These are phyloP conservation scores for Fukomys damarensis DNA, from an alignment of 2,113 vertebrate species.

Conservation along the genomic window DNA sequence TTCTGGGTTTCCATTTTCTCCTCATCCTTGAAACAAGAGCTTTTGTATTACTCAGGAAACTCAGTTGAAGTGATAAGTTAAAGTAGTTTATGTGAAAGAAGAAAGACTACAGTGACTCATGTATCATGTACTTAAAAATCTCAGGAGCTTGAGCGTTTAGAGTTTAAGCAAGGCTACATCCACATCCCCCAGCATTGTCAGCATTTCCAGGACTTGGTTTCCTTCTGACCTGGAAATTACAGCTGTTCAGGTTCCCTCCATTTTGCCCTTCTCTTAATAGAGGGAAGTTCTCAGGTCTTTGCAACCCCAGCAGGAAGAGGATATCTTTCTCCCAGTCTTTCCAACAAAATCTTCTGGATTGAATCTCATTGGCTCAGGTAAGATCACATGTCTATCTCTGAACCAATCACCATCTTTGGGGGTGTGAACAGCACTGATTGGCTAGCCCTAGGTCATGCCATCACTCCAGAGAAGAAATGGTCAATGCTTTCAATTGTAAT, in stretches of 20 bases:
- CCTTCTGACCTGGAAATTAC: not conserved
- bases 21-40: slow-evolving; percentile 5
- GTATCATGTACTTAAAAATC: not conserved
- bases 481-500: not conserved
- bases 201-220: not conserved
- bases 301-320: not conserved
- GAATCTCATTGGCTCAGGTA: not conserved
- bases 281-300: rapidly evolving
- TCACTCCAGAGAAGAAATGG: not conserved
- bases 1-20: not conserved
- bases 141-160: not conserved
- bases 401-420: not conserved
- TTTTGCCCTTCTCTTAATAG: no score
- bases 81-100: not conserved
- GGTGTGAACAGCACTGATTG: not conserved
- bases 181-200: not conserved
- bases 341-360: not conserved
- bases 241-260: not conserved
- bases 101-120: not conserved
- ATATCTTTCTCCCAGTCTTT: not conserved
- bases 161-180: not conserved
- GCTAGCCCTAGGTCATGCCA: not conserved
- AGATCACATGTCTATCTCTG: not conserved
- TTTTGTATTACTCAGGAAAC: not conserved
- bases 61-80: not conserved